Conservation (phyloP, 2,797 vertebrate genomes). For the Mormyrus proboscirostris region DNA sequence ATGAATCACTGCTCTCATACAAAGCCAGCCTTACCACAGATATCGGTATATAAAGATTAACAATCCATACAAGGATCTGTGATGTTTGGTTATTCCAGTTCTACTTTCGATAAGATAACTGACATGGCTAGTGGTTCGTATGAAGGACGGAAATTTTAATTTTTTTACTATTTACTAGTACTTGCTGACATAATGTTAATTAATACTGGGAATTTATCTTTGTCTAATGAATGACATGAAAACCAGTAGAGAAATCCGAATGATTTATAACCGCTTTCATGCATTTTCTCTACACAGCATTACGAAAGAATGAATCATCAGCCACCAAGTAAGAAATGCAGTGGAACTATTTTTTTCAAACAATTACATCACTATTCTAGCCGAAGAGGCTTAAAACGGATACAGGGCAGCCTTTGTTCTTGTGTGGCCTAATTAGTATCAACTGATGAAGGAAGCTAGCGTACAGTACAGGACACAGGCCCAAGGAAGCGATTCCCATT, state of each 20-base stretch:
- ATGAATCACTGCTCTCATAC: background rate
- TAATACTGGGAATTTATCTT: background rate
- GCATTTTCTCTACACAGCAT: background rate
- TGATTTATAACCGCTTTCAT: background rate
- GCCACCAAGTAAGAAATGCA: background rate
- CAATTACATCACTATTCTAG: background rate
- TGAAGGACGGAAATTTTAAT: background rate
- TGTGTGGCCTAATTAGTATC: slow-evolving; percentile 40
- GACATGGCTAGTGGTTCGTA: background rate
- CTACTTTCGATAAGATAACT: background rate
- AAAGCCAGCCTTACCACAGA: background rate
- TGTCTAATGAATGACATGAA: background rate
- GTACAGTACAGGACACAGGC: slow-evolving; percentile 44
- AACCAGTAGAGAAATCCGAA: background rate
- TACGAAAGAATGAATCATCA: too few species aligned
- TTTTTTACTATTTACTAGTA: background rate
- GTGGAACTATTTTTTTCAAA: background rate
- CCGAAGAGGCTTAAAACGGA: background rate
- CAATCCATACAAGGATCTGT: background rate
- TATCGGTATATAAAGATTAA: background rate
- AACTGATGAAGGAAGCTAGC: slow-evolving; percentile 45
- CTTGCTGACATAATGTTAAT: background rate
- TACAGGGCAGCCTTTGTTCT: background rate
- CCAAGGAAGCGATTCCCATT: slow-evolving; percentile 34
- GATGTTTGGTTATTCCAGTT: background rate